These are phyloP conservation scores for Drosophila navojoa DNA, from an alignment of 1,140 invertebrate species.

Conservation along the genomic window DNA sequence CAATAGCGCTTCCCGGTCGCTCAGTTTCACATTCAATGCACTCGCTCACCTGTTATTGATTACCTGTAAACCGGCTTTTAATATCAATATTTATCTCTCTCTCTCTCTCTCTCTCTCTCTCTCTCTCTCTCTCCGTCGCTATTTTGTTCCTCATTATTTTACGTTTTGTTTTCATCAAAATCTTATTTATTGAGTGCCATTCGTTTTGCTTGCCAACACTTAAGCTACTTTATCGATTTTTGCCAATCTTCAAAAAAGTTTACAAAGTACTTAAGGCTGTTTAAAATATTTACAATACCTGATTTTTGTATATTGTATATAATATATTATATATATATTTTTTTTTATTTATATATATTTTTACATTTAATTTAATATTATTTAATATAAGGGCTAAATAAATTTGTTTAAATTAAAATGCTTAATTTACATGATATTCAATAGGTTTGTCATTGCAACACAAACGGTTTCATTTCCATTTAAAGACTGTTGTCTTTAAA, in stretches of 20 bases:
- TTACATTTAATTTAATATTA: too few relatives aligned
- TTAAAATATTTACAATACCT: not conserved
- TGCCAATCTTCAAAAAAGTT: slow-evolving; percentile 4
- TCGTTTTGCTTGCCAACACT: slow-evolving; percentile 17
- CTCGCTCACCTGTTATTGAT: slow-evolving; percentile 49
- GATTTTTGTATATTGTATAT: not conserved
- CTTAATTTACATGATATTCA: too few relatives aligned
- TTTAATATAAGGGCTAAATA: not conserved
- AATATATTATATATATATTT: too few relatives aligned
- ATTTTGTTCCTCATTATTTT: slow-evolving; percentile 47
- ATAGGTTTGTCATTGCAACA: too few relatives aligned
- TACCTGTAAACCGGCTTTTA: slow-evolving; percentile 65
- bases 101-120: not conserved
- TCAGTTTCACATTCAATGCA: slow-evolving; percentile 73
- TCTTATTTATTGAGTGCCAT: slow-evolving; percentile 39
- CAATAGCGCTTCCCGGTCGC: slow-evolving; percentile 61
- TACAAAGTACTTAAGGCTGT: not conserved
- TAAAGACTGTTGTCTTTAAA: too few relatives aligned
- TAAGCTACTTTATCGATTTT: slow-evolving; percentile 29
- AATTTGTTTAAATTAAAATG: too few relatives aligned
- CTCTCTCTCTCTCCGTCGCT: slow-evolving; percentile 3
- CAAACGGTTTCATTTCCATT: too few relatives aligned
- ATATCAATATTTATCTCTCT: slow-evolving; percentile 42
- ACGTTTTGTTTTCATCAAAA: slow-evolving; percentile 27
- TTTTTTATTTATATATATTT: too few relatives aligned